Conservation (phyloP, 2,113 vertebrate genomes). For the Gnathonemus longibarbis region DNA sequence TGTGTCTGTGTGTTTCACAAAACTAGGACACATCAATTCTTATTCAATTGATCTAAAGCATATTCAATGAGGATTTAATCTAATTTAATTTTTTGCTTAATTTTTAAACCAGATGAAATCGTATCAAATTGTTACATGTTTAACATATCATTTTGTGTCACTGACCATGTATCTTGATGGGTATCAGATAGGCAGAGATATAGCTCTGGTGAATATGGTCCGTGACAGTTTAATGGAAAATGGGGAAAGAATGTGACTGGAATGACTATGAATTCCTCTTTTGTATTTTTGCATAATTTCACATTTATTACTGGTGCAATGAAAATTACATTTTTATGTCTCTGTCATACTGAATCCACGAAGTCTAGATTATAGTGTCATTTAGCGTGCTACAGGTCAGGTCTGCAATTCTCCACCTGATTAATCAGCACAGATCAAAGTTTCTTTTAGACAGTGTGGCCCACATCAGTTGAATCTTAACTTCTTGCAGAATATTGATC, state of each 20-base stretch:
- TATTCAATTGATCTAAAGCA: neutral
- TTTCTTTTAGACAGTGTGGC: conserved; percentile 38
- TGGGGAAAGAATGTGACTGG: neutral
- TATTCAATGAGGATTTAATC: neutral
- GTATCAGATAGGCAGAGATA: neutral
- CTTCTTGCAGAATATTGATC: conserved; percentile 43
- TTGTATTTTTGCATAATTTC: neutral
- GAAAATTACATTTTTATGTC: neutral
- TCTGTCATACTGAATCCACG: neutral
- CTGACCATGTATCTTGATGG: neutral
- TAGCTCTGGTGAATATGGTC: neutral
- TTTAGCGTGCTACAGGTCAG: neutral
- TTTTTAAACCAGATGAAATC: neutral
- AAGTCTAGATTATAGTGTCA: neutral
- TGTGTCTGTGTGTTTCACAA: neutral
- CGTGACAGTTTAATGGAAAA: neutral
- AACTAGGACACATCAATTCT: neutral
- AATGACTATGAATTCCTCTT: neutral
- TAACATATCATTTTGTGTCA: neutral
- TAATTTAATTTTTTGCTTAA: neutral
- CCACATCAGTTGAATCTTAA: conserved; percentile 35
- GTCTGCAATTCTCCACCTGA: conserved; percentile 28
- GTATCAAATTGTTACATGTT: neutral
- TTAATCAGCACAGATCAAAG: conserved; percentile 40
- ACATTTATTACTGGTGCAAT: neutral